Evolutionary conservation across 2,888 invertebrate species (phyloP).

Genomic region (Aphidoletes aphidimyza): DNA sequence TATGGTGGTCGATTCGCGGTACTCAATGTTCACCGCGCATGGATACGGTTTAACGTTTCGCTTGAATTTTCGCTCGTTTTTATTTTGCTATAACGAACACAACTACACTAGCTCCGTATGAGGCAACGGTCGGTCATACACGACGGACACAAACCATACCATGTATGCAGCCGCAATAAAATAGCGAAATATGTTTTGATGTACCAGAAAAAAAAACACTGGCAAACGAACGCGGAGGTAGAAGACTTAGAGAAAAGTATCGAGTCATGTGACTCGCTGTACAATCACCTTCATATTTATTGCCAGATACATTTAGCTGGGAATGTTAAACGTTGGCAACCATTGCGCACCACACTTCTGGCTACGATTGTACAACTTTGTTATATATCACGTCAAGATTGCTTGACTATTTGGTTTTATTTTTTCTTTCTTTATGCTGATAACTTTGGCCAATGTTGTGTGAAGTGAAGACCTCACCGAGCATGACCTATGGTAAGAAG

Average conservation of each 20-base stretch:
- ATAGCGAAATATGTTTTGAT: not conserved
- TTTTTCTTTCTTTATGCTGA: too few relatives aligned
- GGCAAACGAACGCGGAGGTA: not conserved
- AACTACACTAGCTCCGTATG: not conserved
- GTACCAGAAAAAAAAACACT: not conserved
- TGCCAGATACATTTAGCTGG: not conserved
- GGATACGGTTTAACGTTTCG: not conserved
- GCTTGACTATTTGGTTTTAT: too few relatives aligned
- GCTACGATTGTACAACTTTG: not conserved
- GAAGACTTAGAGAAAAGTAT: not conserved
- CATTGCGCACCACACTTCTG: not conserved
- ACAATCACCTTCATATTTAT: not conserved
- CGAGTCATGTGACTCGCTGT: slow-evolving; percentile 16
- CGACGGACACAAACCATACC: not conserved
- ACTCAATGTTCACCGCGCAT: slow-evolving; percentile 11
- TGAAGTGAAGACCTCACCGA: too few relatives aligned
- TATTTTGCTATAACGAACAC: too few relatives aligned
- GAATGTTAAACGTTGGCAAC: not conserved
- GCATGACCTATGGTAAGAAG: too few relatives aligned
- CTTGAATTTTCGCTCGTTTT: not conserved
- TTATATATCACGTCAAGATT: too few relatives aligned
- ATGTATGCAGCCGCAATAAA: not conserved
- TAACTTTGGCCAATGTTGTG: too few relatives aligned
- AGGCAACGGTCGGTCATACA: not conserved
- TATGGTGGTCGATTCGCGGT: not conserved